Evolutionary conservation across 30 jellyfish, hydroid and myxozoan genomes (phyloP), one percentile per base, ranked within the genome.

Genomic region (Rhopilema esculentum): DNA sequence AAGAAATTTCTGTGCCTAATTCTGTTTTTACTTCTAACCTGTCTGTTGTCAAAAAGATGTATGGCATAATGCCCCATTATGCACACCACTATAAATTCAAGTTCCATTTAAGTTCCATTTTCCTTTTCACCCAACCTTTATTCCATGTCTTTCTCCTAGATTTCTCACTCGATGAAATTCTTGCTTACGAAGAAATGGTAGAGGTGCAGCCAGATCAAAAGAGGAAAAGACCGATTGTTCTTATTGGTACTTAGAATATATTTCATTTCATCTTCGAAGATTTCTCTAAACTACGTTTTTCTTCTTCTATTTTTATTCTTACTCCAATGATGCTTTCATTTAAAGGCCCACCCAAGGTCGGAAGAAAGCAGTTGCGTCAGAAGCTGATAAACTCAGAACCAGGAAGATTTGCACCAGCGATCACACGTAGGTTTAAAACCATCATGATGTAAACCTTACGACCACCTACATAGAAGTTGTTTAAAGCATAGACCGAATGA

Each of bases 291-390:
- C n/a, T n/a, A n/a, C n/a, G n/a, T n/a, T n/a, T n/a, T n/a, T n/a
- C n/a, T n/a, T n/a, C n/a, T n/a, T n/a, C n/a, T n/a, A n/a, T n/a
- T n/a, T n/a, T n/a, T n/a, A n/a, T n/a, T n/a, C n/a, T n/a, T n/a
- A n/a, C n/a, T n/a, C n/a, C n/a, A n/a, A n/a, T 18, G 62, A 19
- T 49, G 4, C n/a, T 53, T 8, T 30, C 49, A 8, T 22, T 69
- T 62, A 7, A 24, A 95, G 99, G 99, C 16, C 97, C 99, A 16
- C 97, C 99, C 8, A 88, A 95, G 86, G 98, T 95, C 49, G 99
- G 99, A 0, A 91, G 99, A 26, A 73, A 95, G n/a, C 97, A 95
- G 75, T 20, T 95, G 27, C 81, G 99, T 1, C 88, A 90, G 40
- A 84, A 87, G 61, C 91, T 95, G 69, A 84, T 95, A 49, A 69